A percentile compares a stretch with the other conserved stretches of the same genome.
phyloP scores from a whole-genome alignment of 2,113 vertebrate genomes.

The Xiphorhynchus elegans region DNA sequence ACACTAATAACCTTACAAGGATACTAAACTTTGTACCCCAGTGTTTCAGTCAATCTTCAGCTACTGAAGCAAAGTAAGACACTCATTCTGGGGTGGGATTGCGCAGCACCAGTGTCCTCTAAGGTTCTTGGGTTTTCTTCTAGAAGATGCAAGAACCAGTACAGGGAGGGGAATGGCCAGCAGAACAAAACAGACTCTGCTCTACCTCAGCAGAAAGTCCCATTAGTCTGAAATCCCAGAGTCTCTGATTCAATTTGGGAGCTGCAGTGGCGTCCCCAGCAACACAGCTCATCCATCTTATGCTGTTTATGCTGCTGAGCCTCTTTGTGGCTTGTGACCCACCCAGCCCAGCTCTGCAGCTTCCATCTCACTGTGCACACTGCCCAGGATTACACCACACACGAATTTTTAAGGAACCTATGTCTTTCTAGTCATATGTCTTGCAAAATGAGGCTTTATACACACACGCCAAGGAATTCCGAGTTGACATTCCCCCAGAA shows the following conservation, averaged over 20 bases:
- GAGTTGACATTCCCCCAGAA: background rate
- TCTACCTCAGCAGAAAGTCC: conserved; percentile 17
- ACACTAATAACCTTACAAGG: background rate
- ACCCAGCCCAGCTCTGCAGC: background rate
- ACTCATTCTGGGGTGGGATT: rapidly evolving
- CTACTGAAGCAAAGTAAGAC: background rate
- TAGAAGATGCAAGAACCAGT: background rate
- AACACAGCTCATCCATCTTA: background rate
- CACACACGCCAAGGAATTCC: background rate
- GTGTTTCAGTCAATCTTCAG: background rate
- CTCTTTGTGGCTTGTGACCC: background rate
- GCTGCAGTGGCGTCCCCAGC: conserved; percentile 1
- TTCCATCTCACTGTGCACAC: background rate
- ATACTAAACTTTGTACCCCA: background rate
- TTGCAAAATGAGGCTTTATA: background rate
- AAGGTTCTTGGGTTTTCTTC: background rate
- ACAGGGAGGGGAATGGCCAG: background rate
- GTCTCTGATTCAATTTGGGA: conserved; percentile 15
- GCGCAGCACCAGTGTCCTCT: background rate
- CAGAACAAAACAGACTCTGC: background rate
- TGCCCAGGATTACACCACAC: background rate
- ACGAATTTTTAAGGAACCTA: background rate
- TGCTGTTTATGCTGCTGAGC: background rate
- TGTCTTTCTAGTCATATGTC: background rate
- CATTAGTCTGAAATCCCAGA: background rate